Percentiles rank a stretch among this genome's conserved stretches.
phyloP scores from a whole-genome alignment of 1,140 invertebrate species.

The Drosophila kepulauana region DNA sequence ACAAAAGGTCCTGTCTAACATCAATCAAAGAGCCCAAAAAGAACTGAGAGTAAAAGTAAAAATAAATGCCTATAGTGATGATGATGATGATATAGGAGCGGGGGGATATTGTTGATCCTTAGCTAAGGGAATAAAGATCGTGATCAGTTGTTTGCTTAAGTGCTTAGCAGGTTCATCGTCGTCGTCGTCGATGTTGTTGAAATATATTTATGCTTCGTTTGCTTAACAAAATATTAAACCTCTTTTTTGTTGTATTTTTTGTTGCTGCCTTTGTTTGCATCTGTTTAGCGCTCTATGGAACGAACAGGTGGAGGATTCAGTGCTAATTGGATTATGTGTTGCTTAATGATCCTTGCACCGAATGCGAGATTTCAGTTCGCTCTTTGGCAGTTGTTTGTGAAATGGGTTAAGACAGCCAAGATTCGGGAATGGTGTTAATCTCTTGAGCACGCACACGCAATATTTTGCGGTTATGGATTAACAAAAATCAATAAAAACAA shows the following conservation, averaged over 20 bases:
- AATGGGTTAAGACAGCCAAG: slow-evolving; percentile 33
- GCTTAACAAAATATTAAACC: slow-evolving; percentile 73
- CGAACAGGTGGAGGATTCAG: slow-evolving; percentile 71
- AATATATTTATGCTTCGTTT: slow-evolving; percentile 77
- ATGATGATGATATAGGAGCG: background rate
- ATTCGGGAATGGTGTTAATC: slow-evolving; percentile 63
- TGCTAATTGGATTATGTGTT: slow-evolving; percentile 80
- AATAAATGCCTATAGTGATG: slow-evolving; percentile 19
- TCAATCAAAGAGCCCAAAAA: slow-evolving; percentile 53
- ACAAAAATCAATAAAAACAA: slow-evolving; percentile 1
- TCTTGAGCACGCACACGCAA: slow-evolving; percentile 53
- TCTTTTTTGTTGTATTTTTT: slow-evolving; percentile 35
- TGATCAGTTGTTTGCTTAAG: slow-evolving; percentile 79
- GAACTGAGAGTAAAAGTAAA: slow-evolving; percentile 76
- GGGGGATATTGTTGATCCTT: slow-evolving; percentile 56
- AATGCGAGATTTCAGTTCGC: slow-evolving; percentile 7
- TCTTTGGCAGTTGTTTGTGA: slow-evolving; percentile 46
- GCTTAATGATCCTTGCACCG: slow-evolving; percentile 70
- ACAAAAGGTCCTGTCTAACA: slow-evolving; percentile 66
- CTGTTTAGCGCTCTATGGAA: slow-evolving; percentile 50
- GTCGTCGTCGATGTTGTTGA: slow-evolving; percentile 27
- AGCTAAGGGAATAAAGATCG: slow-evolving; percentile 42
- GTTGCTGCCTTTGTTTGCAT: slow-evolving; percentile 49
- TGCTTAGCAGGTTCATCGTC: slow-evolving; percentile 72
- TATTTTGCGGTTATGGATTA: slow-evolving; percentile 57